phyloP scores from a whole-genome alignment of 2,797 vertebrate genomes.

The Acrossocheilus fasciatus region DNA sequence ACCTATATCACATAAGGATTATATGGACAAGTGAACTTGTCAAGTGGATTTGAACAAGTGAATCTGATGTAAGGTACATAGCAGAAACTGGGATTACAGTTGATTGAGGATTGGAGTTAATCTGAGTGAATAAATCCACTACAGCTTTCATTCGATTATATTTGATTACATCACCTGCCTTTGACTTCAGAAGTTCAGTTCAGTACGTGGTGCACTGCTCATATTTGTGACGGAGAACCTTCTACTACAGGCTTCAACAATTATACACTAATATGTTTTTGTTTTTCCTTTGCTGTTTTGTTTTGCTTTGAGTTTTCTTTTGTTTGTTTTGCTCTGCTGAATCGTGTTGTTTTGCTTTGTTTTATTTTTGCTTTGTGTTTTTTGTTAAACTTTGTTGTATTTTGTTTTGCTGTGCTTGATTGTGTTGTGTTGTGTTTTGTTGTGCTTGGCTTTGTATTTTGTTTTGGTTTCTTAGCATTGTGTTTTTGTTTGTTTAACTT shows the following conservation, averaged over 20 bases:
- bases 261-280: not conserved
- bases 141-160: slow-evolving; percentile 53
- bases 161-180: slow-evolving; percentile 39
- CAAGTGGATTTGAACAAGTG: not conserved
- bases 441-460: not conserved
- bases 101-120: slow-evolving; percentile 51
- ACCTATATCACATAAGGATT: not conserved
- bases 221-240: not conserved
- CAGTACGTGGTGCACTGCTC: not conserved
- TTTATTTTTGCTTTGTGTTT: not conserved
- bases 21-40: not conserved
- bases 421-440: not conserved
- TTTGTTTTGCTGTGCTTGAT: not conserved
- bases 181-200: slow-evolving; percentile 3
- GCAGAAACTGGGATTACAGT: slow-evolving; percentile 33
- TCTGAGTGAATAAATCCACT: slow-evolving; percentile 54
- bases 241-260: not conserved
- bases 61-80: slow-evolving; percentile 42
- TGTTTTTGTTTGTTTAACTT: not conserved
- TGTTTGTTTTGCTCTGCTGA: not conserved
- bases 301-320: not conserved
- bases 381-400: not conserved
- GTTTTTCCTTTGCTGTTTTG: not conserved
- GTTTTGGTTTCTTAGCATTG: not conserved
- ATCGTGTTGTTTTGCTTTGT: not conserved